Evolutionary conservation across 64 coral and sea anemone genomes (phyloP), one percentile per base, ranked within the genome.

Genomic region (Porites australiensis): DNA sequence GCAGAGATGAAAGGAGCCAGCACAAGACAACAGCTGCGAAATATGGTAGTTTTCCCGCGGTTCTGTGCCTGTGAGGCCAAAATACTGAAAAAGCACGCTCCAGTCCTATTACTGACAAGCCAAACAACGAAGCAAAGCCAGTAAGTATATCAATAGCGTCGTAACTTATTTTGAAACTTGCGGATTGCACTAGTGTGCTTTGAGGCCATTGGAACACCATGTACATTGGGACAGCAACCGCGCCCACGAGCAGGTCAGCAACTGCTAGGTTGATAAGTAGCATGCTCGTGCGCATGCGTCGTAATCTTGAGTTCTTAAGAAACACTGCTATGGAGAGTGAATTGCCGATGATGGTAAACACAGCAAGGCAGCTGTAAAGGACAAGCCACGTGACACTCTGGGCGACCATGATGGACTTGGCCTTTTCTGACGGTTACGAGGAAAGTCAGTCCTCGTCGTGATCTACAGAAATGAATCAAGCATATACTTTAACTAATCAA

Each of bases 191-290:
- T 21, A 82, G 65, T 13, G 45, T 59, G 16, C 77, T 78, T 2
- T 49, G 66, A 45, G 88, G 91, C 74, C 92, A 89, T 46, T 81
- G 70, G 43, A 87, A 69, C 0, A 83, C 83, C 47, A 94, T 94
- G 19, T 96, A 96, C 95, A 94, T 94, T 0, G 95, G 95, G 6
- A 96, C 50, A 61, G 92, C 86, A 2, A 96, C 79, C 2, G 74
- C 74, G 65, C 95, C 95, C 61, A 95, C 93, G 58, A 95, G 80
- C 21, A 95, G 80, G 82, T 95, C 93, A 71, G 93, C 93, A 57
- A 91, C 64, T 5, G 87, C 88, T 20, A 95, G 76, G 75, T 95
- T 95, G 22, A 95, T 86, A 12, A 91, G 72, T 3, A 95, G 62
- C n/a, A 83, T 37, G 60, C 88, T 86, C 13, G 93, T 82, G 69